Percentiles rank a stretch among this genome's conserved stretches.
Evolutionary conservation across 1,140 invertebrate species (phyloP).

Genomic region (Pseudomyrmex dendroicus): DNA sequence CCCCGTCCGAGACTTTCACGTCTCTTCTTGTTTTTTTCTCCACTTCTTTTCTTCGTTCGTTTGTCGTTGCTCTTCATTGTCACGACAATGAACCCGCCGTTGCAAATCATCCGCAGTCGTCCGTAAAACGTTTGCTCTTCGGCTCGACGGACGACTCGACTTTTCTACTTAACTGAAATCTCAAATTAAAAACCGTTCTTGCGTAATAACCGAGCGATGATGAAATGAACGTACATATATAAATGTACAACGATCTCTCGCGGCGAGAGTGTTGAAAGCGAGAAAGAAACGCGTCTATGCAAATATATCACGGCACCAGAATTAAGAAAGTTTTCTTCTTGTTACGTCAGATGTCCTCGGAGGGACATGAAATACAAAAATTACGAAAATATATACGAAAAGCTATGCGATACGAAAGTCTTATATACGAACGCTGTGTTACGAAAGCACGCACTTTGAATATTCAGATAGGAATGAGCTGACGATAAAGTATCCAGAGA

Average conservation of each 20-base stretch:
- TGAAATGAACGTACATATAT: neutral
- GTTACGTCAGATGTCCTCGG: neutral
- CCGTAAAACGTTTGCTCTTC: constrained; percentile 19
- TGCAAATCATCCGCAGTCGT: neutral
- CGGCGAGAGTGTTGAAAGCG: neutral
- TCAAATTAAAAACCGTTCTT: constrained; percentile 5
- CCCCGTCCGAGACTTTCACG: constrained; percentile 10
- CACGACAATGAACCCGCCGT: constrained; percentile 64
- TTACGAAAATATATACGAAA: neutral
- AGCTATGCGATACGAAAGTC: no score
- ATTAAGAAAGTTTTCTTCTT: constrained; percentile 1
- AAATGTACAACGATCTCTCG: neutral
- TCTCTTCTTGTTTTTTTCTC: neutral
- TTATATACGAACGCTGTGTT: neutral
- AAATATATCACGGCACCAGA: neutral
- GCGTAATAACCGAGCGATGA: neutral
- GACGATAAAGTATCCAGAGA: neutral
- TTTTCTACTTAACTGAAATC: constrained; percentile 13
- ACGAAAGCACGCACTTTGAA: neutral
- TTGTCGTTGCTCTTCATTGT: constrained; percentile 44
- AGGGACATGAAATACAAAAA: constrained; percentile 13
- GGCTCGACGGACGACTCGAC: neutral
- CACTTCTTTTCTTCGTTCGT: constrained; percentile 37
- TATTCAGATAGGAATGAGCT: constrained; percentile 13
- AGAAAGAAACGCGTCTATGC: neutral